Evolutionary conservation across 2,888 invertebrate species (phyloP).

Genomic region (Drosophila quinaria): DNA sequence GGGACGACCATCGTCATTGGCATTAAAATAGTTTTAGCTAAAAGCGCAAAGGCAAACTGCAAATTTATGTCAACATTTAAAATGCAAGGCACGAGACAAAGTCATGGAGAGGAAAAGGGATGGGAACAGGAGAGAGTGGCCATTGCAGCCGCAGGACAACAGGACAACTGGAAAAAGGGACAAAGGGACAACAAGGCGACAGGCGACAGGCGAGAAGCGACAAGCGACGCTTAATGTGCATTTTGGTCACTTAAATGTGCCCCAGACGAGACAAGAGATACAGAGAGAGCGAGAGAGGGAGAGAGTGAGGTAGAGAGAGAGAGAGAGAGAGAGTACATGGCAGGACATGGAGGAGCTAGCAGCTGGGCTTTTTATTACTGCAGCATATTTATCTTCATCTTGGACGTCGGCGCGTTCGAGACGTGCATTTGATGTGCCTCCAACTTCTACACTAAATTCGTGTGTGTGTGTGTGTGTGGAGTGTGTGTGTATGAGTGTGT

Average conservation of each 20-base stretch:
- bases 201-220: slow-evolving; percentile 28
- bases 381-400: slow-evolving; percentile 77
- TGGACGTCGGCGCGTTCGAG: slow-evolving; percentile 68
- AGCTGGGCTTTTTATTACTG: slow-evolving; percentile 69
- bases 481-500: background rate
- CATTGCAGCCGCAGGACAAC: slow-evolving; percentile 34
- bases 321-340: background rate
- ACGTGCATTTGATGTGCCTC: slow-evolving; percentile 71
- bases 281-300: background rate
- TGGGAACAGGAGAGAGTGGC: slow-evolving; percentile 21
- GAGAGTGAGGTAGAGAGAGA: background rate
- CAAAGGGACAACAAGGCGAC: slow-evolving; percentile 16
- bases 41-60: slow-evolving; percentile 64
- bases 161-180: slow-evolving; percentile 28
- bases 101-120: slow-evolving; percentile 2
- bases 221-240: slow-evolving; percentile 69
- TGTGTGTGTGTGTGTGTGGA: slow-evolving; percentile 1
- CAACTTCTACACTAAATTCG: slow-evolving; percentile 11
- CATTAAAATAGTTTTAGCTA: slow-evolving; percentile 70
- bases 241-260: slow-evolving; percentile 74
- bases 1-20: slow-evolving; percentile 17
- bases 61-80: slow-evolving; percentile 72
- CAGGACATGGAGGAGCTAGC: slow-evolving; percentile 13
- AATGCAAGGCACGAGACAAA: slow-evolving; percentile 64
- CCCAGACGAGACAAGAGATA: slow-evolving; percentile 36